Evolutionary conservation across 2,113 vertebrate genomes (phyloP).

Genomic region (Crotalus viridis): DNA sequence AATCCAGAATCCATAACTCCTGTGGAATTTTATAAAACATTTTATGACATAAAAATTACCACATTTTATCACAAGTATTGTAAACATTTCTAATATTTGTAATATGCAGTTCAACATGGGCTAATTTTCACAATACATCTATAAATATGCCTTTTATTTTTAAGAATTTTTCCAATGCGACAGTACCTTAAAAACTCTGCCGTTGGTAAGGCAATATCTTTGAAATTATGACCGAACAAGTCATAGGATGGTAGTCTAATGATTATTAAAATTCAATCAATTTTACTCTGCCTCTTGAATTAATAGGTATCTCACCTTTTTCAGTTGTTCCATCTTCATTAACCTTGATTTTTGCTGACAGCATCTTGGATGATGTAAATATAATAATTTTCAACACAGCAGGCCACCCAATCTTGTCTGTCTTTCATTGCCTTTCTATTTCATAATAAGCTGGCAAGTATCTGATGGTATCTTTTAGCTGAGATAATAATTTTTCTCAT

Average conservation of each 20-base stretch:
- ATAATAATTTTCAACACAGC: not conserved
- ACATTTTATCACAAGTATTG: not conserved
- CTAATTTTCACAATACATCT: not conserved
- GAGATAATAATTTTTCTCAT: not conserved
- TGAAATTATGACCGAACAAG: not conserved
- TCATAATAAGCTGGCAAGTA: not conserved
- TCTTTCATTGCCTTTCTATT: not conserved
- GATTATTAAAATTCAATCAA: not conserved
- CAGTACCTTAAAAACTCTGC: not conserved
- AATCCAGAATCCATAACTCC: not conserved
- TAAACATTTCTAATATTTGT: not conserved
- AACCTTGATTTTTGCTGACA: not conserved
- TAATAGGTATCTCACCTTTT: not conserved
- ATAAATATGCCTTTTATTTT: not conserved
- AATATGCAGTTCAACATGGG: not conserved
- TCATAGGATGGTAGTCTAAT: not conserved
- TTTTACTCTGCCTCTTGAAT: not conserved
- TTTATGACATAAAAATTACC: not conserved
- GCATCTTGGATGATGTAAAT: not conserved
- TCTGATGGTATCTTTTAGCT: not conserved
- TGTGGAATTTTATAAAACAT: not conserved
- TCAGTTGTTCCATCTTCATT: not conserved
- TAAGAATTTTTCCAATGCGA: not conserved
- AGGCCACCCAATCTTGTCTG: not conserved
- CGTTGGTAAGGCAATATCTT: not conserved